Conservation (phyloP, 2,113 vertebrate species). For the Notothenia rossii region DNA sequence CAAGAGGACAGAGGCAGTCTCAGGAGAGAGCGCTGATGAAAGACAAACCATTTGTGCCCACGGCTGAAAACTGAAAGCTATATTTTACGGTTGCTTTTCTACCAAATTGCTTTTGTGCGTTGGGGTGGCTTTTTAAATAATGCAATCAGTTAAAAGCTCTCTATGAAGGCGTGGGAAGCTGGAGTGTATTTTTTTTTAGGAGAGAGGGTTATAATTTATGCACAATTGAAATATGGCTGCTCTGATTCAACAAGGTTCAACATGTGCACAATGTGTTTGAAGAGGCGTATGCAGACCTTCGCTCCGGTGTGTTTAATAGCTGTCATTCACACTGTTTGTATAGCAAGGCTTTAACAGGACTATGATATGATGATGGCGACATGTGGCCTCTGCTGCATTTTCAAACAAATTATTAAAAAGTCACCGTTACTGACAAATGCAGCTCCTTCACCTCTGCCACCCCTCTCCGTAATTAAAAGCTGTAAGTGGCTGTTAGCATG, state of each 20-base stretch:
- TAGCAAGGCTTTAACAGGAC: conserved; percentile 32
- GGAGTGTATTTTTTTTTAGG: conserved; percentile 68
- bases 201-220: conserved; percentile 78
- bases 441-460: conserved; percentile 31
- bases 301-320: conserved; percentile 65
- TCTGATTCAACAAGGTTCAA: conserved; percentile 69
- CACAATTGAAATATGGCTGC: conserved; percentile 69
- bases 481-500: conserved; percentile 82
- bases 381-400: conserved; percentile 56
- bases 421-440: conserved; percentile 31
- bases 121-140: conserved; percentile 84
- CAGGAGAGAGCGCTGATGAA: conserved; percentile 64
- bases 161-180: conserved; percentile 77
- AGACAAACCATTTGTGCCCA: conserved; percentile 77
- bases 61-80: conserved; percentile 73
- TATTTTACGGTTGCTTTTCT: conserved; percentile 79
- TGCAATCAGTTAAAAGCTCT: conserved; percentile 84
- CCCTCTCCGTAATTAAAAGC: conserved; percentile 60
- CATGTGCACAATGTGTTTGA: conserved; percentile 61
- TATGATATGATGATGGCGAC: conserved; percentile 63
- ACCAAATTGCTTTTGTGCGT: conserved; percentile 84
- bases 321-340: conserved; percentile 60
- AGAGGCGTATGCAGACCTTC: conserved; percentile 59
- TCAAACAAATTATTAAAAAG: conserved; percentile 45
- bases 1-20: conserved; percentile 72